A percentile compares a stretch with the other conserved stretches of the same genome.
Evolutionary conservation across 2,888 invertebrate genomes (phyloP).

Genomic region (Ennomos quercinarius): DNA sequence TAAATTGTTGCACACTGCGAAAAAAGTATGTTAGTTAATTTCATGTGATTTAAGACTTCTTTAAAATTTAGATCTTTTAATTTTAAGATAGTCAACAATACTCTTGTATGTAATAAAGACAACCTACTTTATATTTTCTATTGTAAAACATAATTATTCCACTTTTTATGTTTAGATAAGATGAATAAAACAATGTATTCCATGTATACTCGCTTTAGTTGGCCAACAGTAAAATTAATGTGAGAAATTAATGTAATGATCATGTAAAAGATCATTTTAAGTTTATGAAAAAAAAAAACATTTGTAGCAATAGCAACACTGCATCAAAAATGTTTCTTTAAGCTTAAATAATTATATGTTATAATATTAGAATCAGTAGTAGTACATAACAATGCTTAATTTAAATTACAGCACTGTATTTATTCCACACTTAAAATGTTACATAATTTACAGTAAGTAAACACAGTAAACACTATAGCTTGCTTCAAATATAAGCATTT

Average conservation of each 20-base stretch:
- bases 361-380: not conserved
- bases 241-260: slow-evolving; percentile 5
- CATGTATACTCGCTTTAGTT: slow-evolving; percentile 1
- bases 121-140: slow-evolving; percentile 16
- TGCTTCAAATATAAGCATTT: too few species aligned
- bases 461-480: too few species aligned
- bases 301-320: slow-evolving; percentile 7
- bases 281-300: not conserved
- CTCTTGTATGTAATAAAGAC: slow-evolving; percentile 22
- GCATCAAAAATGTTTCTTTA: slow-evolving; percentile 3
- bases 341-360: not conserved
- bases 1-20: slow-evolving; percentile 28
- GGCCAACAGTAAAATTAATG: not conserved
- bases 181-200: slow-evolving; percentile 7
- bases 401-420: too few species aligned
- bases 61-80: slow-evolving; percentile 23
- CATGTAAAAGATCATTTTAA: slow-evolving; percentile 9
- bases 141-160: slow-evolving; percentile 19
- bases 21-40: slow-evolving; percentile 11
- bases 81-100: slow-evolving; percentile 22
- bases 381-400: not conserved
- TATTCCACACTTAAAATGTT: too few species aligned
- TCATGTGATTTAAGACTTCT: slow-evolving; percentile 7
- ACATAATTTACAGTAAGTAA: too few species aligned
- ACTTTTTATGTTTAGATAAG: slow-evolving; percentile 11